Evolutionary conservation across 2,797 vertebrate genomes (phyloP).

Genomic region (Poeciliopsis infans): DNA sequence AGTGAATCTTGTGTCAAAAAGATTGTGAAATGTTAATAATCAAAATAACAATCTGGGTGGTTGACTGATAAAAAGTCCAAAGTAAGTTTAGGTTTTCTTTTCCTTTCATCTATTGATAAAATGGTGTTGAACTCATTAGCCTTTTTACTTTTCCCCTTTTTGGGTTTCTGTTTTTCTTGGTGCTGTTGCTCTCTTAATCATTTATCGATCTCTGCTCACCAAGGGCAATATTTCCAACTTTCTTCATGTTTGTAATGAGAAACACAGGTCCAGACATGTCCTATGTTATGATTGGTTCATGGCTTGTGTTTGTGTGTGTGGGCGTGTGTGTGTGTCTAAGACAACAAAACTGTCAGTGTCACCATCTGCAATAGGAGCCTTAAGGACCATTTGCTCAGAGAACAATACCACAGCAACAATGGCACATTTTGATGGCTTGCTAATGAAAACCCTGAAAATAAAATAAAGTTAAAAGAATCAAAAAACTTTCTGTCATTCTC

Average conservation of each 20-base stretch:
- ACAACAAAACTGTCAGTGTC: neutral
- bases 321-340: neutral
- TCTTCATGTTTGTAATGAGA: neutral
- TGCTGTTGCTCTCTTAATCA: constrained; percentile 13
- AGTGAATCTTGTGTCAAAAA: neutral
- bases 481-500: neutral
- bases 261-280: neutral
- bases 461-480: neutral
- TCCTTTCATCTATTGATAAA: neutral
- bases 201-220: constrained; percentile 5
- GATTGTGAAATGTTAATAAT: neutral
- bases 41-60: neutral
- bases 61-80: neutral
- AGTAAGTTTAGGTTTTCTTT: neutral
- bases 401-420: neutral
- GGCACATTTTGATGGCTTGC: neutral
- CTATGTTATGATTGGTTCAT: neutral
- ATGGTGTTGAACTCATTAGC: neutral
- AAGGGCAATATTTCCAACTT: neutral
- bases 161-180: neutral
- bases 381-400: neutral
- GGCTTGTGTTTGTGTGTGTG: no score
- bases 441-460: neutral
- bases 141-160: neutral
- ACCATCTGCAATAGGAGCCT: neutral